Base-by-base conservation (phyloP, 2,113 vertebrate genomes). In the Saguinus midas region DNA sequence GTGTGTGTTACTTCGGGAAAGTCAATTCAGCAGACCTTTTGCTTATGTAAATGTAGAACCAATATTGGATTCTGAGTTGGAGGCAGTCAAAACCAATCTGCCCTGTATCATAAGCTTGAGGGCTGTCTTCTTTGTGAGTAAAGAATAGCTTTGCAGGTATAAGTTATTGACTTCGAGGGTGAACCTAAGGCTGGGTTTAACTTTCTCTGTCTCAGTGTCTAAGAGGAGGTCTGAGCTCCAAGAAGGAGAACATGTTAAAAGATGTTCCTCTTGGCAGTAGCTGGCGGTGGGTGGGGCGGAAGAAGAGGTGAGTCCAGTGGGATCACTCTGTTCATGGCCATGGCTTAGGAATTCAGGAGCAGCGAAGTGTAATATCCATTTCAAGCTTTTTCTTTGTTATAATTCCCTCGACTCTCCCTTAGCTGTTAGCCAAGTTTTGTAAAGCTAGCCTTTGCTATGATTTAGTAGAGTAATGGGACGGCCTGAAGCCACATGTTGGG, bases 401-500 rank as follows among this genome's bases (percentile, higher is more conserved):
- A 84, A 43, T 40, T 43, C 11, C 21, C 57, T 82, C 75, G 50
- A 70, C 43, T 45, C 45, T 43, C 25, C 17, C 12, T 9, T 96
- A 55, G 40, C 32, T 10, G 97, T 37, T 92, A 87, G 61, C 8
- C 18, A 78, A 35, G 32, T 81, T 95, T 84, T 94, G 16, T 58
- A 80, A 95, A 92, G 89, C 20, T 55, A 17, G 50, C 35, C 76
- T 90, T 85, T 86, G n/a, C 45, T 93, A 43, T 48, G 32, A 88
- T 18, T 97, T 90, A 52, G n/a, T 70, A 82, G 85, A 72, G 6
- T 50, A n/a, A 93, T 3, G 25, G 17, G 75, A 32, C 23, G 73
- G 25, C 37, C 27, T 21, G 1, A 37, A n/a, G 58, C 20, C 45
- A 43, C 66, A 61, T 4, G 58, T n/a, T 35, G 32, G 21, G 37